Evolutionary conservation across 2,113 vertebrate genomes (phyloP).

Genomic region (Enhydra lutris): DNA sequence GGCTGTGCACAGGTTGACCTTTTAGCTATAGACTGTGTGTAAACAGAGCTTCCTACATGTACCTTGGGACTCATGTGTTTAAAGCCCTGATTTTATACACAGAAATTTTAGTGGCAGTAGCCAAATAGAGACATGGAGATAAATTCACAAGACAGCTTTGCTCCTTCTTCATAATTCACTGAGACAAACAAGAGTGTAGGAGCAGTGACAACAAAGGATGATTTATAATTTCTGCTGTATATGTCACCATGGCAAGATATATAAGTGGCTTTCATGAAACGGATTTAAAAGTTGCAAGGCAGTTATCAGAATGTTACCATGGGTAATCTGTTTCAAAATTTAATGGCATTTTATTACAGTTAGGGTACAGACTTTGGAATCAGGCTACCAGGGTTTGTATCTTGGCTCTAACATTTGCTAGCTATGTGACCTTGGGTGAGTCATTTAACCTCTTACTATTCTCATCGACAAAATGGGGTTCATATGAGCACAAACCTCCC

Average conservation of each 20-base stretch:
- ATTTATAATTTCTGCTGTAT: conserved; percentile 49
- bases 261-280: not conserved
- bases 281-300: conserved; percentile 46
- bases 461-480: not conserved
- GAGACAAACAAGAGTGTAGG: conserved; percentile 46
- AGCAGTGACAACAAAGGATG: conserved; percentile 41
- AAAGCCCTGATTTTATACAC: conserved; percentile 63
- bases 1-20: conserved; percentile 40
- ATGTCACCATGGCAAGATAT: conserved; percentile 34
- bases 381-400: not conserved
- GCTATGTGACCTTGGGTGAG: not conserved
- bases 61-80: conserved; percentile 65
- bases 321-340: not conserved
- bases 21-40: conserved; percentile 36
- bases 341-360: not conserved
- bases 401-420: not conserved
- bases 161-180: conserved; percentile 60
- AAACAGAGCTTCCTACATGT: conserved; percentile 63
- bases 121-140: conserved; percentile 64
- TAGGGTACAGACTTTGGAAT: not conserved
- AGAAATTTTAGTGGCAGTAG: conserved; percentile 60
- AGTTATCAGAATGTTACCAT: conserved; percentile 42
- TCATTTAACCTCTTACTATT: not conserved
- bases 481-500: not conserved
- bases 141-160: conserved; percentile 66